Evolutionary conservation across 2,888 invertebrate genomes (phyloP), one percentile per base, ranked within the genome.

Genomic region (Melinaea marsaeus): DNA sequence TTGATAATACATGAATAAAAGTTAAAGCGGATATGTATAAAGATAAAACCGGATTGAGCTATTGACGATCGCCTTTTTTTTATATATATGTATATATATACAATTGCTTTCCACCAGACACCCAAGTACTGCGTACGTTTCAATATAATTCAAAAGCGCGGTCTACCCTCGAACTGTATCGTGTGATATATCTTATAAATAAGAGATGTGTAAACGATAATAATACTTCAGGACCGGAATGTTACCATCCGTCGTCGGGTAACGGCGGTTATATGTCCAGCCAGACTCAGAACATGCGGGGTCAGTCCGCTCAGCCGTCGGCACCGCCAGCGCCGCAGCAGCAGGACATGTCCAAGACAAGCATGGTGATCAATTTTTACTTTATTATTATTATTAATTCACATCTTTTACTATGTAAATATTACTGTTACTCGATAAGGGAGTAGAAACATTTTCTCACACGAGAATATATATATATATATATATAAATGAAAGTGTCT

Each of bases 251-350:
- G 48, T 69, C 81, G 67, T 84, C 84, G 70, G 81, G 82, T 64
- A 82, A 83, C 68, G 79, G 83, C 66, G 76, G 79, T 35, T 90
- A 84, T 72, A 83, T 89, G 86, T 74, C 81, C 47, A 83, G 85
- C 67, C 78, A 81, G 55, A 83, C 81, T 57, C 88, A 81, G 73
- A 74, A 79, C 61, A 77, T 88, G 70, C 79, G 90, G 69, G 85
- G 80, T 13, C 88, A 85, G 72, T 76, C 82, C 45, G 69, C 87
- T 58, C 86, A 86, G 74, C 87, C 86, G 13, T 81, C 88, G 55
- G 87, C 87, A 69, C 86, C 88, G 65, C 83, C 86, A 69, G 81
- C 87, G 70, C 86, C 86, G 56, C 88, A 83, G 65, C 88, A 83
- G 65, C 89, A 83, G 69, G 90, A 90, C 72, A 79, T 90, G 78